Evolutionary conservation across 2,888 invertebrate genomes (phyloP).

Genomic region (Masnerella sp.): DNA sequence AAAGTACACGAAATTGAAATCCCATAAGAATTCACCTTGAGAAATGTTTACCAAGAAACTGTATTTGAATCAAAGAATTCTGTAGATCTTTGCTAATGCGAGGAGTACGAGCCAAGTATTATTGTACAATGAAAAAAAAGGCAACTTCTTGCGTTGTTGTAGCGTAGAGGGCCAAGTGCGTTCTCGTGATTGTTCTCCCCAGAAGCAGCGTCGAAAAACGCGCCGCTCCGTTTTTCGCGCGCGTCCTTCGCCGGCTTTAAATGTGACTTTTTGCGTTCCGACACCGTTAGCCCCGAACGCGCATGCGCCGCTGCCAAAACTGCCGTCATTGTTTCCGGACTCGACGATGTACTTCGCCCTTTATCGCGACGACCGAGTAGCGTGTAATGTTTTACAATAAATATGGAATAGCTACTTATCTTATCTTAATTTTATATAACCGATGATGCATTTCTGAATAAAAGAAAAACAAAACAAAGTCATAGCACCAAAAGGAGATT

Average conservation of each 20-base stretch:
- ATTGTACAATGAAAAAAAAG: constrained; percentile 71
- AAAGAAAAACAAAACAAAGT: no score
- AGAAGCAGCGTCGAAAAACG: not conserved
- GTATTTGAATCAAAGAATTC: constrained; percentile 36
- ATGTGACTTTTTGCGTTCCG: constrained; percentile 32
- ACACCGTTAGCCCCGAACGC: constrained; percentile 22
- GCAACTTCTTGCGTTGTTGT: constrained; percentile 70
- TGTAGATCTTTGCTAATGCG: constrained; percentile 44
- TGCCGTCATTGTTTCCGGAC: constrained; percentile 44
- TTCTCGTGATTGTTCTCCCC: constrained; percentile 27
- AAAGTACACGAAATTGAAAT: no score
- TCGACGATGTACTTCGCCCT: constrained; percentile 55
- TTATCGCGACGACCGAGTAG: constrained; percentile 52
- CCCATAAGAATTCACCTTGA: no score
- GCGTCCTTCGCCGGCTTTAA: constrained; percentile 27
- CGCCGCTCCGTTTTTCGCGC: constrained; percentile 12
- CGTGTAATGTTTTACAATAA: constrained; percentile 61
- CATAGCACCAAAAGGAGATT: constrained; percentile 68
- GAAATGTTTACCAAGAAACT: no score
- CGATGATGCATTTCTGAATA: constrained; percentile 66
- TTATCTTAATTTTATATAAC: constrained; percentile 65
- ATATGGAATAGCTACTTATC: constrained; percentile 58
- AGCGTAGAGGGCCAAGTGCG: constrained; percentile 56
- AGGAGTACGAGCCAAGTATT: constrained; percentile 63
- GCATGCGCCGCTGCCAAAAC: constrained; percentile 50